These are phyloP conservation scores for Antitype chi DNA, from an alignment of 2,888 invertebrate species.

Conservation along the genomic window DNA sequence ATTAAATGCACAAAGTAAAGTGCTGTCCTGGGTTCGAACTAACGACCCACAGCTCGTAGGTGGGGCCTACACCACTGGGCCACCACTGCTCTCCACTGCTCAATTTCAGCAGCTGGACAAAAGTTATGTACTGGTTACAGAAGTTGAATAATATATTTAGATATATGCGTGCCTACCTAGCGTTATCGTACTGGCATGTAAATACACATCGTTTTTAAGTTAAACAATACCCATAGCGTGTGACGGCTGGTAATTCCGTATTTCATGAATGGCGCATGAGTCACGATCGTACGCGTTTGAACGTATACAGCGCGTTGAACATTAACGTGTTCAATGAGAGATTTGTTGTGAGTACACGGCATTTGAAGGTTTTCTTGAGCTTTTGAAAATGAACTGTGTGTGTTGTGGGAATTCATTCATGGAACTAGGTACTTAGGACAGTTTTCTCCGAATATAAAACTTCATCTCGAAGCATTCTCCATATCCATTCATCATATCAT, in stretches of 20 bases:
- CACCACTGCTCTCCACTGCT: too few species aligned
- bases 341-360: constrained; percentile 40
- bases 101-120: too few species aligned
- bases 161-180: constrained; percentile 1
- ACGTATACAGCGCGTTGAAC: constrained; percentile 36
- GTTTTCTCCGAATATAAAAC: constrained; percentile 5
- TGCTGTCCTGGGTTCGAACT: too few species aligned
- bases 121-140: not conserved
- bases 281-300: constrained; percentile 43
- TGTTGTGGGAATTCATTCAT: constrained; percentile 40
- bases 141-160: not conserved
- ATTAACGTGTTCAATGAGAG: constrained; percentile 43
- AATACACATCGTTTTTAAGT: constrained; percentile 30
- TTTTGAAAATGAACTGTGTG: constrained; percentile 7
- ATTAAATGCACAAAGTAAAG: too few species aligned
- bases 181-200: not conserved
- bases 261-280: constrained; percentile 70
- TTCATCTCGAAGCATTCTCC: not conserved
- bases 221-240: constrained; percentile 37
- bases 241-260: constrained; percentile 19
- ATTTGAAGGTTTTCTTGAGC: constrained; percentile 36
- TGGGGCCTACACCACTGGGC: too few species aligned
- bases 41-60: too few species aligned
- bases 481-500: accelerated
- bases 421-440: not conserved